These are phyloP conservation scores for Linnaemya vulpina DNA, from an alignment of 2,888 invertebrate species.

Conservation along the genomic window DNA sequence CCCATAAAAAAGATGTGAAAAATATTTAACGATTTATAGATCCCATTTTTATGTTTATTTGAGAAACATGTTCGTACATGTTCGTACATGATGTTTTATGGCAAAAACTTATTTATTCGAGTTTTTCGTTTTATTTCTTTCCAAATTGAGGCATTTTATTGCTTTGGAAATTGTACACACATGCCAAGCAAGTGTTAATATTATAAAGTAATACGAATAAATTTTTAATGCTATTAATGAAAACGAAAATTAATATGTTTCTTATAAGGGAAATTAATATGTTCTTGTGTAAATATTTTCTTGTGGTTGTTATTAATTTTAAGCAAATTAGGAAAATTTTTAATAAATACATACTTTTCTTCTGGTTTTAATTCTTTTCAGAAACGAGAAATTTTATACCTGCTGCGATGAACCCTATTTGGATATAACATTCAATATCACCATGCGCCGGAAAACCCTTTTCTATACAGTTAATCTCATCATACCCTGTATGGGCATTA, in stretches of 20 bases:
- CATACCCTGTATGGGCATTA: slow-evolving; percentile 98
- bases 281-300: no score
- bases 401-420: slow-evolving; percentile 98
- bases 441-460: slow-evolving; percentile 96
- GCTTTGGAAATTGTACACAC: not conserved
- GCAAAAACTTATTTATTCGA: slow-evolving; percentile 35
- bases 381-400: slow-evolving; percentile 96
- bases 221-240: not conserved
- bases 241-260: not conserved
- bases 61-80: slow-evolving; percentile 20
- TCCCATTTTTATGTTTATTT: slow-evolving; percentile 41
- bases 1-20: slow-evolving; percentile 32
- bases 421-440: slow-evolving; percentile 98
- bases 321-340: not conserved
- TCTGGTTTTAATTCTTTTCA: slow-evolving; percentile 79
- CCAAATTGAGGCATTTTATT: not conserved
- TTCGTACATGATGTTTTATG: slow-evolving; percentile 32
- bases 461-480: slow-evolving; percentile 99
- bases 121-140: slow-evolving; percentile 15
- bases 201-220: no score
- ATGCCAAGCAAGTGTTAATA: not conserved
- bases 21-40: slow-evolving; percentile 1
- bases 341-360: not conserved
- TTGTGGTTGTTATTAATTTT: not conserved
- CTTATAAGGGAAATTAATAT: no score